phyloP scores from a whole-genome alignment of 53 echinoderm and acorn worm species.

The Glandiceps talaboti region DNA sequence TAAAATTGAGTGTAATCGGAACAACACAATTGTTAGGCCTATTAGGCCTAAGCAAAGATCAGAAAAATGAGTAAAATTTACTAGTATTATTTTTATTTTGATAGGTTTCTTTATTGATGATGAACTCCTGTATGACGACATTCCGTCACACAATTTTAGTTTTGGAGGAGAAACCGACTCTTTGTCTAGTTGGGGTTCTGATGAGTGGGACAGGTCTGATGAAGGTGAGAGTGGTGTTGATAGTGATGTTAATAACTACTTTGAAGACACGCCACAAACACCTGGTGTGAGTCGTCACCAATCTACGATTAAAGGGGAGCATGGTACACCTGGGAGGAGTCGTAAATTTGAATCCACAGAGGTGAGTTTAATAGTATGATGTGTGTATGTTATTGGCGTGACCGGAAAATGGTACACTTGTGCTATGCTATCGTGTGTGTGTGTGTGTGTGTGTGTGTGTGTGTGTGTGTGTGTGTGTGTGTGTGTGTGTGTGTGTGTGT shows the following conservation, averaged over 20 bases:
- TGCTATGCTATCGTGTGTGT: too few relatives aligned
- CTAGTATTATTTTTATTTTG: too few relatives aligned
- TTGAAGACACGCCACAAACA: background rate
- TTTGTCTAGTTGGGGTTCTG: conserved; percentile 91
- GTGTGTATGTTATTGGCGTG: too few relatives aligned
- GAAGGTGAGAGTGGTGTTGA: conserved; percentile 76
- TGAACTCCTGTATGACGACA: conserved; percentile 88
- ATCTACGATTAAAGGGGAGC: background rate
- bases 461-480: too few relatives aligned
- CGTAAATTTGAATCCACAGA: background rate
- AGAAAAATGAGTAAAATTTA: too few relatives aligned
- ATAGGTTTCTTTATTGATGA: conserved; percentile 92
- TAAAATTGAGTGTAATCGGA: too few relatives aligned
- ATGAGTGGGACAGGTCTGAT: conserved; percentile 78
- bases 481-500: too few relatives aligned
- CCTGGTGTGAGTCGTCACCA: background rate
- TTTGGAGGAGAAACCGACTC: conserved; percentile 54
- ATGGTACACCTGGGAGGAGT: background rate
- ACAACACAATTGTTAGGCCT: too few relatives aligned
- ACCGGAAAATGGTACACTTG: too few relatives aligned
- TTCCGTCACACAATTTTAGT: conserved; percentile 47
- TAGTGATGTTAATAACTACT: conserved; percentile 71
- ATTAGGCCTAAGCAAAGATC: too few relatives aligned
- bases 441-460: too few relatives aligned
- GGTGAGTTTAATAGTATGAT: background rate